Evolutionary conservation across 2,888 invertebrate genomes (phyloP).

Genomic region (Crioceris asparagi): DNA sequence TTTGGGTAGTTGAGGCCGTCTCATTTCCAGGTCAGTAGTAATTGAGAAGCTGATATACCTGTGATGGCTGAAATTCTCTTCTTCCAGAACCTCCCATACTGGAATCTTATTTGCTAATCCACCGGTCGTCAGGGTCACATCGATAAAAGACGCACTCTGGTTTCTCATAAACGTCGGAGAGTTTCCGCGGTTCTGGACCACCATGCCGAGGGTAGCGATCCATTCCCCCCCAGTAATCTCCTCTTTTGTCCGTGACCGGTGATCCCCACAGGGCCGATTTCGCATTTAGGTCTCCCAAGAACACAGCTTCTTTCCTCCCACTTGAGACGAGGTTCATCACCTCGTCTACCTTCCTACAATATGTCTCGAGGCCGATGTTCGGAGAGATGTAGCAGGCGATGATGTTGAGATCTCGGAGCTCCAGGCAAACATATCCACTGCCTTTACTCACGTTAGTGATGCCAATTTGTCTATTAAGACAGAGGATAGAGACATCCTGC

Average conservation of each 20-base stretch:
- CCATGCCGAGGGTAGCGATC: constrained; percentile 1
- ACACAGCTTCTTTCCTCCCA: not conserved
- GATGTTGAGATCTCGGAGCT: too few species aligned
- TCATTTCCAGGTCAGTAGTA: too few species aligned
- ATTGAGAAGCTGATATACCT: too few species aligned
- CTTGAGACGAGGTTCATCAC: constrained; percentile 1
- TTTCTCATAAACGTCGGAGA: constrained; percentile 3
- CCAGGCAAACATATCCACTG: too few species aligned
- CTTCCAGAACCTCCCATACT: constrained; percentile 1
- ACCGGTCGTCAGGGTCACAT: constrained; percentile 1
- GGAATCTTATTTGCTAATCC: not conserved
- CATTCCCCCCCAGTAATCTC: constrained; percentile 5
- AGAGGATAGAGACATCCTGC: too few species aligned
- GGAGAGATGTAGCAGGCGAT: too few species aligned
- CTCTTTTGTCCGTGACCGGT: not conserved
- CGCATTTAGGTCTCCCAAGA: not conserved
- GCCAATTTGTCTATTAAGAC: too few species aligned
- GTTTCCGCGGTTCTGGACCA: constrained; percentile 1
- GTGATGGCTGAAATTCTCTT: too few species aligned
- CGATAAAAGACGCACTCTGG: constrained; percentile 2
- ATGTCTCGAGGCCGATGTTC: not conserved
- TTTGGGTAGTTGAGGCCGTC: too few species aligned
- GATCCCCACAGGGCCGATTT: constrained; percentile 6
- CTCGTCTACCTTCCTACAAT: constrained; percentile 1
- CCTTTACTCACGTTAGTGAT: too few species aligned